Conservation (phyloP, 2,888 invertebrate species). For the Ectemnius cavifrons region DNA sequence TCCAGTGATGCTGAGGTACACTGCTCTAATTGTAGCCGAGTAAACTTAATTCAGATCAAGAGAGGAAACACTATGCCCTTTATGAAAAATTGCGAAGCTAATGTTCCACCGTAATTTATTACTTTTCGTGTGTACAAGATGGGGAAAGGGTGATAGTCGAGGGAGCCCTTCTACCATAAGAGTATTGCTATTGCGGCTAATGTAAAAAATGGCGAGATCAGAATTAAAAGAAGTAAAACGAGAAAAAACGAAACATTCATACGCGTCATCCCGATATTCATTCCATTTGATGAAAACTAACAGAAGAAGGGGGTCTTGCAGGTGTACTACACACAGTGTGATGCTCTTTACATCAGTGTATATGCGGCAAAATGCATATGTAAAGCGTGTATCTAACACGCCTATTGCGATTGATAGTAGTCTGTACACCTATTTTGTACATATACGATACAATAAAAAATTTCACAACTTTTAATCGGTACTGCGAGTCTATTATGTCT, state of each 20-base stretch:
- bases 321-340: conserved; percentile 62
- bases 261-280: conserved; percentile 70
- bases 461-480: conserved; percentile 71
- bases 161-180: conserved; percentile 37
- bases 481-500: conserved; percentile 52
- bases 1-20: conserved; percentile 51
- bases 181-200: conserved; percentile 53
- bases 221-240: conserved; percentile 46
- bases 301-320: conserved; percentile 57
- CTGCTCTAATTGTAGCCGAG: conserved; percentile 50
- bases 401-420: conserved; percentile 71
- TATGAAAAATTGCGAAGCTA: conserved; percentile 42
- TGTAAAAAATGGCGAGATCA: conserved; percentile 44
- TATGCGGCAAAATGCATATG: conserved; percentile 51
- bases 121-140: conserved; percentile 63
- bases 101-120: conserved; percentile 62
- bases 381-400: conserved; percentile 54
- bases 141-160: conserved; percentile 52
- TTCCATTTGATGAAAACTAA: conserved; percentile 71
- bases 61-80: conserved; percentile 27
- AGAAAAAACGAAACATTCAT: conserved; percentile 52
- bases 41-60: conserved; percentile 40
- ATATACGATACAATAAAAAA: conserved; percentile 77
- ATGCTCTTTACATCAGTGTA: conserved; percentile 57
- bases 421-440: conserved; percentile 78